phyloP scores from a whole-genome alignment of 2,797 vertebrate genomes.

The Lutra lutra region DNA sequence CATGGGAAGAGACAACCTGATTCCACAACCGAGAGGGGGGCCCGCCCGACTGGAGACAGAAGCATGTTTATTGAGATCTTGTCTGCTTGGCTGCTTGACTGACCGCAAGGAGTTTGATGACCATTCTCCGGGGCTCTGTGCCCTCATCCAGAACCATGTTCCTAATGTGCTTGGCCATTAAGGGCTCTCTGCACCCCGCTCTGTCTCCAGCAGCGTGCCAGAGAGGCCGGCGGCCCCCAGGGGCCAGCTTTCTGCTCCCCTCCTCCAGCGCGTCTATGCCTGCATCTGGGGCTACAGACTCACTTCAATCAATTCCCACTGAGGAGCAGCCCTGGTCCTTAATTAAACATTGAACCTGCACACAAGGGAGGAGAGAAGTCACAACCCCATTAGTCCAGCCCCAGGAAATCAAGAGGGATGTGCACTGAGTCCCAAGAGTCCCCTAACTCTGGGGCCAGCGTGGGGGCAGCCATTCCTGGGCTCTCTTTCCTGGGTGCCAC shows the following conservation, averaged over 20 bases:
- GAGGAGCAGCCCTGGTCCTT: not conserved
- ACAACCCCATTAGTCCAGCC: not conserved
- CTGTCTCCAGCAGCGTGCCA: not conserved
- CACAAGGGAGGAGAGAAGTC: not conserved
- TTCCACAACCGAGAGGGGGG: not conserved
- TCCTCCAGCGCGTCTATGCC: not conserved
- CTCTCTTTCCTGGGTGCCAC: not conserved
- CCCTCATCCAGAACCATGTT: slow-evolving; percentile 67
- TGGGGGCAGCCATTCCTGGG: not conserved
- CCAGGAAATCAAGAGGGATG: not conserved
- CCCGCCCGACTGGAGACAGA: slow-evolving; percentile 33
- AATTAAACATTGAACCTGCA: not conserved
- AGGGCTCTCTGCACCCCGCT: slow-evolving; percentile 35
- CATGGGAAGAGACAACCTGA: not conserved
- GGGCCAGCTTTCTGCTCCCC: not conserved
- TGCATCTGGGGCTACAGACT: slow-evolving; percentile 26
- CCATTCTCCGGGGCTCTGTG: slow-evolving; percentile 61
- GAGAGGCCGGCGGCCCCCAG: not conserved
- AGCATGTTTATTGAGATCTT: slow-evolving; percentile 77
- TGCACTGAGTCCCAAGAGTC: not conserved
- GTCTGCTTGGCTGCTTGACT: slow-evolving; percentile 71
- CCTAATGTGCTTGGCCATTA: slow-evolving; percentile 72
- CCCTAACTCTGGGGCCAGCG: no score
- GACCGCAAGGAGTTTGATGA: slow-evolving; percentile 66
- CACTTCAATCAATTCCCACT: not conserved